Evolutionary conservation across 1,140 invertebrate species (phyloP), one percentile per base, ranked within the genome.

Genomic region (Brachionus calyciflorus): DNA sequence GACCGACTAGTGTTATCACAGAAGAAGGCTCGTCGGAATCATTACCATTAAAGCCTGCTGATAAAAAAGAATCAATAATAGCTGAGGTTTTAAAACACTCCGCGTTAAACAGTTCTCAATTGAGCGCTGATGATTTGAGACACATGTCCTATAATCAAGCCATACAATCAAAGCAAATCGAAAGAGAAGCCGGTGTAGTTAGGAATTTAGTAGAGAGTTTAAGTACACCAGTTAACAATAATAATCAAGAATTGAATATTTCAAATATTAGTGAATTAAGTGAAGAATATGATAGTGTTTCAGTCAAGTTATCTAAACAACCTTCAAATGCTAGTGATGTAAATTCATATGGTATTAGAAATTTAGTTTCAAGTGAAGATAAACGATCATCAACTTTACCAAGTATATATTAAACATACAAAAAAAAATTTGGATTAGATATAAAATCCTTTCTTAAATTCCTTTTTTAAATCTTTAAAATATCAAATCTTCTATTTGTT

Each of bases 401-500:
- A 65, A 65, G 60, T 65, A 65, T 65, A 44, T 44, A 65, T 65
- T 65, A 65, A 9, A 44, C 21, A 30, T 44, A 44, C 44, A n/a
- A 37, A 37, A 44, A 60, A 60, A 7, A 33, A 44, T 26, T 24
- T n/a, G n/a, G n/a, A n/a, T n/a, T n/a, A n/a, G n/a, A n/a, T n/a
- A n/a, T n/a, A n/a, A n/a, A n/a, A n/a, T n/a, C n/a, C n/a, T n/a
- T n/a, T n/a, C n/a, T n/a, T n/a, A n/a, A n/a, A 24, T 24, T 14
- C 17, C 24, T 65, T 37, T 28, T 65, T 37, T 26, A 44, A 19
- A 5, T 60, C 55, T 60, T 33, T 55, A 33, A 60, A 37, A 9
- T 60, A 37, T 37, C 37, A 37, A 60, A 55, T 55, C 3, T 28
- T 55, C 33, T n/a, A 26, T 28, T 14, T 28, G 33, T 55, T 55